A percentile compares a stretch with the other conserved stretches of the same genome.
phyloP scores from a whole-genome alignment of 2,797 vertebrate species.

The Lacerta bilineata region DNA sequence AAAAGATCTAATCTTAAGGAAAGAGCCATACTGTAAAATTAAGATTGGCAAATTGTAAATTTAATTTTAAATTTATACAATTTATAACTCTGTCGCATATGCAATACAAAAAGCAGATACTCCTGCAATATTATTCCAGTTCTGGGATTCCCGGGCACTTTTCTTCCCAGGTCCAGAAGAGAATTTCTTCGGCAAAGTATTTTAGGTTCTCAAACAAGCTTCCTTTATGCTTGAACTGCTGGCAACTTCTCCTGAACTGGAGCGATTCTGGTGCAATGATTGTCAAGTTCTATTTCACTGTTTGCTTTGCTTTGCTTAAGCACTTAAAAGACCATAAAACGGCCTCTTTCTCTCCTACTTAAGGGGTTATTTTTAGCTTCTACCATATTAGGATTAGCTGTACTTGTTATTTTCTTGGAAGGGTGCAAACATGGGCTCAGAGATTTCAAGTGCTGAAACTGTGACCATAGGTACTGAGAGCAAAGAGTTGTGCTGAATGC shows the following conservation, averaged over 20 bases:
- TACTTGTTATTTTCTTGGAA: conserved; percentile 3
- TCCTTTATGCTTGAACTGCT: not conserved
- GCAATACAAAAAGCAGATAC: too few relatives aligned
- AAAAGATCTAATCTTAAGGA: not conserved
- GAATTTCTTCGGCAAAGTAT: not conserved
- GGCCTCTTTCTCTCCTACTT: not conserved
- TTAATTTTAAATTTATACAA: too few relatives aligned
- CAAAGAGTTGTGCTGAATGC: not conserved
- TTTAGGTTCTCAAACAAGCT: not conserved
- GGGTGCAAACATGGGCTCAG: not conserved
- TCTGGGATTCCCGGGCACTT: not conserved
- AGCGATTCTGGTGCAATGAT: not conserved
- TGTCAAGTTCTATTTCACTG: not conserved
- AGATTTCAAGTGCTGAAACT: not conserved
- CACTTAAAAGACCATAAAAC: not conserved
- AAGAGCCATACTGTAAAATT: not conserved
- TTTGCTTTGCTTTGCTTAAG: conserved; percentile 15
- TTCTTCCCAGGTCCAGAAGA: not conserved
- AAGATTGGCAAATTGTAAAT: not conserved
- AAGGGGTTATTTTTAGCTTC: not conserved
- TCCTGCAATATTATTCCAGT: too few relatives aligned
- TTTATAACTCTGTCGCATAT: too few relatives aligned
- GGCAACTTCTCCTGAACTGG: not conserved
- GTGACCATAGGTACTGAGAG: not conserved
- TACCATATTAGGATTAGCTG: not conserved